Evolutionary conservation across 2,113 vertebrate species (phyloP), one percentile per base, ranked within the genome.

Genomic region (Semicossyphus pulcher): DNA sequence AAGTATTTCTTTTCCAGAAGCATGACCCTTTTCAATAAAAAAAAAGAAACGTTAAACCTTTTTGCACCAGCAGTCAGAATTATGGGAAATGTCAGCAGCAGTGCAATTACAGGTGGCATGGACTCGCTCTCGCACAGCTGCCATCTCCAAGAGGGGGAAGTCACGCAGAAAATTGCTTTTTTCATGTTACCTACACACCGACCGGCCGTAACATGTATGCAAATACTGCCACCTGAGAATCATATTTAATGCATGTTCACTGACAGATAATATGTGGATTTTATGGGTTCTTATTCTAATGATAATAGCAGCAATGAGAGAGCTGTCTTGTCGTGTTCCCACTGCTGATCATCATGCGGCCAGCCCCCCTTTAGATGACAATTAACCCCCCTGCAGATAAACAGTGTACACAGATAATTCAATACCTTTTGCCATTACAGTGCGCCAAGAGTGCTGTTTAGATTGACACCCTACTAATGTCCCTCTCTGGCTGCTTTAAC

Each of bases 141-240:
- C 65, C 69, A 76, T 75, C 63, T 53, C 61, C 45, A 48, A 54
- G 45, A 78, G 58, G 25, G 64, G 47, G 52, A 81, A 86, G 77
- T 84, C 81, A 78, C 42, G 48, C 86, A 78, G 87, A 87, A 88
- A 89, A 91, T 78, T 72, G 60, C 63, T 76, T 88, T 80, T 81
- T 82, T 72, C 77, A 73, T 75, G 42, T 74, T 64, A 47, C 23
- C 28, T 72, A 70, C 68, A 75, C 52, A 56, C 31, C 25, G 54
- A 52, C 57, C 67, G 61, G 28, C 57, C 67, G 23, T 21, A 72
- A 72, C 71, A 68, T 52, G 61, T 68, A 86, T 83, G 76, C 54
- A 83, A 75, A 89, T 89, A 44, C 10, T 3, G 12, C 11, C 4
- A n/a, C 41, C 51, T 20, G 12, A 48, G 57, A 53, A 58, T 51